Evolutionary conservation across 2,888 invertebrate genomes (phyloP).

Genomic region (Phragmatobia fuliginosa): DNA sequence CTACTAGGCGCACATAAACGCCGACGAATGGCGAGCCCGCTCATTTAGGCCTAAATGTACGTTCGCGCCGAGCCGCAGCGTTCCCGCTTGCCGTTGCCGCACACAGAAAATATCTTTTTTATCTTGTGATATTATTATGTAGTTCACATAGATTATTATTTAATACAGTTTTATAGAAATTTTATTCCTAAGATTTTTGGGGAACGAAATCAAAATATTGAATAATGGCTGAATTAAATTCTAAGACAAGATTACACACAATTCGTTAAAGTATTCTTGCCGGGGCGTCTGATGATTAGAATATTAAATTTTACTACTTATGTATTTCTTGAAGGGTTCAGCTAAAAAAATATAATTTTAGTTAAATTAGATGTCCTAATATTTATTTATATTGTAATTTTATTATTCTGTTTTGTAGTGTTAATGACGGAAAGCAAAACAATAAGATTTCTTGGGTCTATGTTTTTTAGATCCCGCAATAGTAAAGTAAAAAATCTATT

Average conservation of each 20-base stretch:
- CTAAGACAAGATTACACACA: too few species aligned
- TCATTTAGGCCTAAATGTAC: conserved; percentile 58
- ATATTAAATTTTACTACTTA: neutral
- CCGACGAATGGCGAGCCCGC: conserved; percentile 36
- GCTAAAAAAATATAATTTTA: neutral
- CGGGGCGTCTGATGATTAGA: neutral
- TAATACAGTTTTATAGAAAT: neutral
- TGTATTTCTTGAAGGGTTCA: neutral
- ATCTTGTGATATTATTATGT: neutral
- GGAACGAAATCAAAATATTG: neutral
- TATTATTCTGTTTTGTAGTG: too few species aligned
- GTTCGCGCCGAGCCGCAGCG: conserved; percentile 18
- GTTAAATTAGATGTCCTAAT: neutral
- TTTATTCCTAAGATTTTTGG: neutral
- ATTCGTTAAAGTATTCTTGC: neutral
- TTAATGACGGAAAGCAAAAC: too few species aligned
- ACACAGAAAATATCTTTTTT: conserved; percentile 15
- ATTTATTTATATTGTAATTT: too few species aligned
- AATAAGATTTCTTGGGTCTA: too few species aligned
- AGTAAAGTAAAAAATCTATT: neutral
- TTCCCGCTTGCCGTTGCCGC: conserved; percentile 26
- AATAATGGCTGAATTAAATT: neutral
- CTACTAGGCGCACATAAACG: conserved; percentile 63
- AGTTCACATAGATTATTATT: neutral
- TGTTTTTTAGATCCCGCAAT: too few species aligned